These are phyloP conservation scores for Ophioninae sp. DNA, from an alignment of 2,888 invertebrate genomes.

Conservation along the genomic window DNA sequence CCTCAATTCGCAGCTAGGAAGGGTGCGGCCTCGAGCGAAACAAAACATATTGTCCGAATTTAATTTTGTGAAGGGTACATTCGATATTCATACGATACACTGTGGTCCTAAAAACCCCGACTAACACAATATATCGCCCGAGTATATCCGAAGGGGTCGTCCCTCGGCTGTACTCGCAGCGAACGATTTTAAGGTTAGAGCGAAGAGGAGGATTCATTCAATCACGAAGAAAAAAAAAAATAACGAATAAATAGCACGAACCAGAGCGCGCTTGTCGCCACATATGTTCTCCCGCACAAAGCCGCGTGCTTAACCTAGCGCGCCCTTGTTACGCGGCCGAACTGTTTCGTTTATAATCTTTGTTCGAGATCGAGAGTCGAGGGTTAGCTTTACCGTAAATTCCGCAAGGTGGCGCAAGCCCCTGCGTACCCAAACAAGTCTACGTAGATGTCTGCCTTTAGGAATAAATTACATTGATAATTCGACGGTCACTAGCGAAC, in stretches of 20 bases:
- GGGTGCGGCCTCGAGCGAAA: constrained; percentile 73
- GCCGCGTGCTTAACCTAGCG: not conserved
- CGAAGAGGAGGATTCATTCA: constrained; percentile 18
- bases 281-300: constrained; percentile 29
- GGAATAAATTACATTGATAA: too few relatives aligned
- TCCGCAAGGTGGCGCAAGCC: too few relatives aligned
- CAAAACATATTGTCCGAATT: constrained; percentile 81
- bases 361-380: not conserved
- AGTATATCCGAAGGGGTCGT: constrained; percentile 34
- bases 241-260: constrained; percentile 31
- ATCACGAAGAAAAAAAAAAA: not conserved
- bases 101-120: constrained; percentile 72
- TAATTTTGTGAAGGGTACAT: constrained; percentile 78
- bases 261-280: constrained; percentile 17
- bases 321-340: not conserved
- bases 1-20: constrained; percentile 52
- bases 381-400: too few relatives aligned
- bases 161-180: constrained; percentile 15
- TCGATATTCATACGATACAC: constrained; percentile 80
- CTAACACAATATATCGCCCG: constrained; percentile 70
- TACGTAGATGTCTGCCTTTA: too few relatives aligned
- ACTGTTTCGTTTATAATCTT: not conserved
- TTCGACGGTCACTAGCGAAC: not conserved
- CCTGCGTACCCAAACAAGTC: too few relatives aligned
- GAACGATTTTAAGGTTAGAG: constrained; percentile 44